Evolutionary conservation across 2,888 invertebrate species (phyloP).

Genomic region (Nudaria mundana): DNA sequence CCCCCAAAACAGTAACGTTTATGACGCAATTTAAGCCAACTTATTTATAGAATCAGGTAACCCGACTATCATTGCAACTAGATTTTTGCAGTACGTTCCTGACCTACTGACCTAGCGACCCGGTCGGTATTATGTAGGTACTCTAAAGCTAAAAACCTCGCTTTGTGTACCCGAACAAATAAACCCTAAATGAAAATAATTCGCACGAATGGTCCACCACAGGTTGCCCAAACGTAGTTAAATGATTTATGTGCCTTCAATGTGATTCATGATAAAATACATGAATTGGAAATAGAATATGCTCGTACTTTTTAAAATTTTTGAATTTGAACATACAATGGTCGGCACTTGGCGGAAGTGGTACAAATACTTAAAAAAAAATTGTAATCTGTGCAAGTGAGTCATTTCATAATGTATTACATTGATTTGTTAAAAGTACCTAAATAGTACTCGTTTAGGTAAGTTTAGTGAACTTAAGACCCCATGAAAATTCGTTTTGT

Average conservation of each 20-base stretch:
- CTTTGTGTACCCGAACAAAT: conserved; percentile 55
- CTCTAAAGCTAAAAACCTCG: conserved; percentile 54
- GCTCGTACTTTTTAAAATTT: too few species aligned
- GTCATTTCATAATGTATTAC: too few species aligned
- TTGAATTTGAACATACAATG: too few species aligned
- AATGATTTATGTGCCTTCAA: conserved; percentile 44
- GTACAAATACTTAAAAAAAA: too few species aligned
- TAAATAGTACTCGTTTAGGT: too few species aligned
- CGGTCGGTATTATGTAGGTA: conserved; percentile 39
- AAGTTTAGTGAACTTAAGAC: too few species aligned
- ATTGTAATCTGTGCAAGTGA: too few species aligned
- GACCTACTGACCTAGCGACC: conserved; percentile 71
- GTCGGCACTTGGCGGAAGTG: too few species aligned
- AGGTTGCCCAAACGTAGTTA: conserved; percentile 34
- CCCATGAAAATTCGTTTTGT: too few species aligned
- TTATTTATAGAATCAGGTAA: conserved; percentile 39
- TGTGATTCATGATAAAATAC: conserved; percentile 23
- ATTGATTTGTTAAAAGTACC: too few species aligned
- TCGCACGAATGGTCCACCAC: conserved; percentile 39
- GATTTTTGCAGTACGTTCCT: conserved; percentile 44
- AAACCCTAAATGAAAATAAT: conserved; percentile 55
- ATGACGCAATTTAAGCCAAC: conserved; percentile 6
- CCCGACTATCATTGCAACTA: conserved; percentile 49
- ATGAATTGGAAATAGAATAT: too few species aligned
- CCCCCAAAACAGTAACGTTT: neutral